A percentile compares a stretch with the other conserved stretches of the same genome.
These are phyloP conservation scores for Pachyrhynchus sulphureomaculatus DNA, from an alignment of 1,140 invertebrate species.

Conservation along the genomic window DNA sequence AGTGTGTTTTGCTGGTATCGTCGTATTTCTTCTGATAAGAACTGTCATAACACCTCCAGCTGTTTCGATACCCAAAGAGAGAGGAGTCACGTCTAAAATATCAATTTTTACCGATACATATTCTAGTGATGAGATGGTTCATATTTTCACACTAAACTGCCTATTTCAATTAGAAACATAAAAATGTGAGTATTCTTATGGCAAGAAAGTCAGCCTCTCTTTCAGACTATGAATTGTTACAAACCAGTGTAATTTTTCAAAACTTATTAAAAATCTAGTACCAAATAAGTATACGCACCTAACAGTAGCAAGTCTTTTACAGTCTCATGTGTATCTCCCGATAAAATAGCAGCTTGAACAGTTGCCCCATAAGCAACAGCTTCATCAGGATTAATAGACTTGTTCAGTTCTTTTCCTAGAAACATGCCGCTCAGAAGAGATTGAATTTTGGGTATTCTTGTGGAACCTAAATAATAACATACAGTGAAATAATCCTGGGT, in stretches of 20 bases:
- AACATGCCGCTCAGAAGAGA: constrained; percentile 63
- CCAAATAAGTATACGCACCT: too few species aligned
- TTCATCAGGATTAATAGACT: constrained; percentile 73
- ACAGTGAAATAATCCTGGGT: too few species aligned
- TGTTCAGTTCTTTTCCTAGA: constrained; percentile 66
- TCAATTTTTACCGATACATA: too few species aligned
- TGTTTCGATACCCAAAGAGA: constrained; percentile 52
- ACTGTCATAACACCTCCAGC: constrained; percentile 51
- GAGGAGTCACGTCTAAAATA: constrained; percentile 28
- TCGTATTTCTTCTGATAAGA: constrained; percentile 57
- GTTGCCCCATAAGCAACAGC: constrained; percentile 77
- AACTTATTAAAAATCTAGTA: too few species aligned
- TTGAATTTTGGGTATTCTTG: constrained; percentile 64
- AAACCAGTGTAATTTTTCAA: too few species aligned
- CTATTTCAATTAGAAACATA: too few species aligned
- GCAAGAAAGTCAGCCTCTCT: background rate
- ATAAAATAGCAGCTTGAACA: constrained; percentile 71
- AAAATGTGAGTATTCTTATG: background rate
- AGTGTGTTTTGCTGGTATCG: constrained; percentile 59
- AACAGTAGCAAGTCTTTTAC: constrained; percentile 63
- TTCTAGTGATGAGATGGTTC: too few species aligned
- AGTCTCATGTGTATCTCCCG: constrained; percentile 55
- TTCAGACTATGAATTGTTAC: too few species aligned
- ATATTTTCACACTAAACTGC: too few species aligned
- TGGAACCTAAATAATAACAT: too few species aligned